A percentile compares a stretch with the other conserved stretches of the same genome.
These are phyloP conservation scores for Rhipidura dahli DNA, from an alignment of 2,113 vertebrate genomes.

Conservation along the genomic window DNA sequence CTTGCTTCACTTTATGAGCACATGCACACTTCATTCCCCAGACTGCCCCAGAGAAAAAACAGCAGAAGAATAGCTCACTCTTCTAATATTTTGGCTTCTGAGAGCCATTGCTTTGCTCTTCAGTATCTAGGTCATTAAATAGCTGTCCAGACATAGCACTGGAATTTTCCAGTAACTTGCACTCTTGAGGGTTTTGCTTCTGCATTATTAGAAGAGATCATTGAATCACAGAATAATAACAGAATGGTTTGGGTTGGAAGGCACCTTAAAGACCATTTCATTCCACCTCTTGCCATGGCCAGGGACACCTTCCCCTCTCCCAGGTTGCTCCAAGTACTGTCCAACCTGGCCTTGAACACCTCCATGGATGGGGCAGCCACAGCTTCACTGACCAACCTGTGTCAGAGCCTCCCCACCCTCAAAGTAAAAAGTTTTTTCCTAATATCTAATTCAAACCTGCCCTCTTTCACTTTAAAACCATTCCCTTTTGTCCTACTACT, in stretches of 20 bases:
- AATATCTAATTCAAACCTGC: background rate
- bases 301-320: rapidly evolving
- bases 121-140: background rate
- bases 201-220: background rate
- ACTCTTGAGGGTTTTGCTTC: background rate
- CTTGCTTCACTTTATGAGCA: background rate
- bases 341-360: background rate
- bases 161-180: background rate
- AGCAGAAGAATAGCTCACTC: background rate
- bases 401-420: background rate
- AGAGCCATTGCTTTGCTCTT: background rate
- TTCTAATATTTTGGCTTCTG: background rate
- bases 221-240: background rate
- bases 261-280: background rate
- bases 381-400: background rate
- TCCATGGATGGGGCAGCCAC: background rate
- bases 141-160: background rate
- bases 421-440: too few relatives aligned
- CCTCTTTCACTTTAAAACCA: background rate
- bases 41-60: background rate
- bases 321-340: background rate
- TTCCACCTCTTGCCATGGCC: background rate
- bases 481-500: background rate
- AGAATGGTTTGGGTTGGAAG: background rate
- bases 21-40: background rate